Percentiles rank a stretch among this genome's conserved stretches.
Conservation (phyloP, 1,140 invertebrate species). For the Melitaea cinxia region DNA sequence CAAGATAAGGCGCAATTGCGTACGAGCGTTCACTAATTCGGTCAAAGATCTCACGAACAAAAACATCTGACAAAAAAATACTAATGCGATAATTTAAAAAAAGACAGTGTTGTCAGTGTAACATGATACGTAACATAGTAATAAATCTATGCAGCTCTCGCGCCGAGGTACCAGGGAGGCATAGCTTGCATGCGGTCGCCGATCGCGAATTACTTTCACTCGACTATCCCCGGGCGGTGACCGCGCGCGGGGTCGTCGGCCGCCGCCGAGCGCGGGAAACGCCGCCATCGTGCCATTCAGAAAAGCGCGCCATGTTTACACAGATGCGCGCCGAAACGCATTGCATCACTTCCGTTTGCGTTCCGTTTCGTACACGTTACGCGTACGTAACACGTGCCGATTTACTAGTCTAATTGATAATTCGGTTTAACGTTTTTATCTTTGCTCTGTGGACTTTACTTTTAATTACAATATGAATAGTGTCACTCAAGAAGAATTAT, state of each 20-base stretch:
- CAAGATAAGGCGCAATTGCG: slow-evolving; percentile 10
- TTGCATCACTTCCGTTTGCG: slow-evolving; percentile 79
- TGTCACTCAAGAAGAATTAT: neutral
- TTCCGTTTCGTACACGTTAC: slow-evolving; percentile 64
- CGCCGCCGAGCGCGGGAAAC: slow-evolving; percentile 70
- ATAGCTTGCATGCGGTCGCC: slow-evolving; percentile 66
- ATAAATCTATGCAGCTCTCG: slow-evolving; percentile 49
- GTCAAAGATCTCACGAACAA: slow-evolving; percentile 27
- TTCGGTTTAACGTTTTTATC: slow-evolving; percentile 11
- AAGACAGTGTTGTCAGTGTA: slow-evolving; percentile 28
- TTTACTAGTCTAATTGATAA: slow-evolving; percentile 38
- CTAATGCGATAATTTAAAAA: neutral
- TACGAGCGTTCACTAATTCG: slow-evolving; percentile 29
- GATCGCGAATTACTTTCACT: slow-evolving; percentile 81
- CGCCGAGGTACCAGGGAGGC: slow-evolving; percentile 65
- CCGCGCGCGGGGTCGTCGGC: slow-evolving; percentile 72
- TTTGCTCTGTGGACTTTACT: neutral
- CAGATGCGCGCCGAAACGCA: slow-evolving; percentile 78
- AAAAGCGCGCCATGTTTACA: slow-evolving; percentile 79
- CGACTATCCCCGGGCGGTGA: slow-evolving; percentile 77
- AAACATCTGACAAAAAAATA: neutral
- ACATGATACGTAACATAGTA: slow-evolving; percentile 40
- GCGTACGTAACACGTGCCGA: slow-evolving; percentile 58
- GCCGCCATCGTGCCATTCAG: slow-evolving; percentile 73
- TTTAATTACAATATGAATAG: neutral